Evolutionary conservation across 1,140 invertebrate species (phyloP).

Genomic region (Hylaeus anthracinus): DNA sequence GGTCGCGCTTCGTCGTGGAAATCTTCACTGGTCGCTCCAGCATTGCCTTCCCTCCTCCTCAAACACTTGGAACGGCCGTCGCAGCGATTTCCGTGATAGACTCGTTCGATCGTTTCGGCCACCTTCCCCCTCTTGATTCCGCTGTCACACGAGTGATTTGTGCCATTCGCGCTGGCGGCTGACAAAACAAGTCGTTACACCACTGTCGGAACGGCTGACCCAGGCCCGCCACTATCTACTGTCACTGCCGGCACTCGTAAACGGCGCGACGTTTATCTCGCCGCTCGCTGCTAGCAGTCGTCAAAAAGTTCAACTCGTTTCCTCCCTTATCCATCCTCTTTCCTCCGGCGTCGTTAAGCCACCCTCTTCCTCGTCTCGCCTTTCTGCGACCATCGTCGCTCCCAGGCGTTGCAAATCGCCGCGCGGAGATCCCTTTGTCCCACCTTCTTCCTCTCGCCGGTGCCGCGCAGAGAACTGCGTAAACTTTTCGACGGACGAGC

Average conservation of each 20-base stretch:
- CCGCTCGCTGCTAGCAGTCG: conserved; percentile 45
- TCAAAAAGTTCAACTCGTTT: conserved; percentile 64
- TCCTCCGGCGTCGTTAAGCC: conserved; percentile 49
- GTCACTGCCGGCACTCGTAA: conserved; percentile 48
- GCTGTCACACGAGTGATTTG: conserved; percentile 54
- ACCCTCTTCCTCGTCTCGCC: background rate
- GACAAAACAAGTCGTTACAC: conserved; percentile 65
- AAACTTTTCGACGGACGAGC: conserved; percentile 28
- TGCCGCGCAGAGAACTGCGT: background rate
- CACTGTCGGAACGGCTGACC: conserved; percentile 49
- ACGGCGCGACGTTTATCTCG: conserved; percentile 60
- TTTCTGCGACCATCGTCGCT: background rate
- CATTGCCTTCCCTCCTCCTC: background rate
- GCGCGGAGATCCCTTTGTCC: background rate
- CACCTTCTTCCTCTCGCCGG: background rate
- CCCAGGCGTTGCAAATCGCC: conserved; percentile 6
- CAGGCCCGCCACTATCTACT: conserved; percentile 50
- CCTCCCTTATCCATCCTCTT: conserved; percentile 39
- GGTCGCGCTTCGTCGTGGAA: background rate
- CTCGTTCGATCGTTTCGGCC: background rate
- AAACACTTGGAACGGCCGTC: conserved; percentile 38
- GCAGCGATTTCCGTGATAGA: conserved; percentile 50
- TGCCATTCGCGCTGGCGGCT: conserved; percentile 51
- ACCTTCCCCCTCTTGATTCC: too few species aligned
- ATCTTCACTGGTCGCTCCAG: background rate